These are phyloP conservation scores for Coboldia fuscipes DNA, from an alignment of 1,140 invertebrate species.

Conservation along the genomic window DNA sequence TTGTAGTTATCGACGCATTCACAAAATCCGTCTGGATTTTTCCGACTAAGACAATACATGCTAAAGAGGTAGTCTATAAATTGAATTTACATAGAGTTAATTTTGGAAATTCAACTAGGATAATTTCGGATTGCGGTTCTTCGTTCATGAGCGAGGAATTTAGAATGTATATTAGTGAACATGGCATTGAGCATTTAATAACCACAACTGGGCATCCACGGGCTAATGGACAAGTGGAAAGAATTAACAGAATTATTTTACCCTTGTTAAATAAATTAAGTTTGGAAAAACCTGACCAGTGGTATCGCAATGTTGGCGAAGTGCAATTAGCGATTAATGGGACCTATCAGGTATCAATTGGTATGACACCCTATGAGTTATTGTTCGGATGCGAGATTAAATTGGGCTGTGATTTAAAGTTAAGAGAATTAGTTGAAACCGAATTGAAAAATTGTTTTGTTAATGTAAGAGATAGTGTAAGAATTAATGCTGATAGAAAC, in stretches of 20 bases:
- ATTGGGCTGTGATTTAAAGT: not conserved
- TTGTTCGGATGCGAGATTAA: constrained; percentile 13
- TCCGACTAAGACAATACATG: too few species aligned
- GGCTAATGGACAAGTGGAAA: constrained; percentile 11
- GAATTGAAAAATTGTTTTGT: constrained; percentile 1
- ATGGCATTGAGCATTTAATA: constrained; percentile 12
- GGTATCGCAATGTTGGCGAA: constrained; percentile 12
- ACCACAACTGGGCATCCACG: constrained; percentile 11
- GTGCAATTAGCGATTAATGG: constrained; percentile 13
- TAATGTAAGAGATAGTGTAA: too few species aligned
- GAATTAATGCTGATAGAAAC: constrained; percentile 8
- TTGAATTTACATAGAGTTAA: too few species aligned
- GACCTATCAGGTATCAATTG: constrained; percentile 6
- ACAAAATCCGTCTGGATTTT: too few species aligned
- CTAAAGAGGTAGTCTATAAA: too few species aligned
- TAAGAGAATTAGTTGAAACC: not conserved
- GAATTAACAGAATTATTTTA: constrained; percentile 8
- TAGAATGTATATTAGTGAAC: constrained; percentile 8
- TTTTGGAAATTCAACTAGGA: too few species aligned
- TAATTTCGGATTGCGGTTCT: too few species aligned
- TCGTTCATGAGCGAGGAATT: too few species aligned
- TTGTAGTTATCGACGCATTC: too few species aligned
- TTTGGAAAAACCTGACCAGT: constrained; percentile 10
- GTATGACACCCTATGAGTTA: constrained; percentile 5
- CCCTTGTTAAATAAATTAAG: constrained; percentile 9